These are phyloP conservation scores for Thamnophis sirtalis DNA, from an alignment of 2,113 vertebrate genomes.

Conservation along the genomic window DNA sequence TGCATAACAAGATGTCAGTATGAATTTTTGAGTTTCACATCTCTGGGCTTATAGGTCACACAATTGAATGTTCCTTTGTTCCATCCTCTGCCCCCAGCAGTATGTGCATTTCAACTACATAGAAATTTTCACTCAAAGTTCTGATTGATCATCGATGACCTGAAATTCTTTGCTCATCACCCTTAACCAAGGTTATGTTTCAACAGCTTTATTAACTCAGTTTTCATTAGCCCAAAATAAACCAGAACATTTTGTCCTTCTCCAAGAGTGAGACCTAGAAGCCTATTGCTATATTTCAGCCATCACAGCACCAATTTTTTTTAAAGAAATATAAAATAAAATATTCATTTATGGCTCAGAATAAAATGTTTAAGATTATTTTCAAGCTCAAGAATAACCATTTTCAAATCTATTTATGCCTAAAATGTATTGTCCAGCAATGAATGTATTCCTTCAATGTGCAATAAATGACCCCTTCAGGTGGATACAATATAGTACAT, in stretches of 20 bases:
- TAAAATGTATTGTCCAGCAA: neutral
- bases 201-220: neutral
- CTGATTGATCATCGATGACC: neutral
- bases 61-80: neutral
- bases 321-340: neutral
- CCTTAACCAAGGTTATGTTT: neutral
- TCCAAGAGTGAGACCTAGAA: neutral
- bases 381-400: too few species aligned
- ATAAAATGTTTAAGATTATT: neutral
- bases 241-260: neutral
- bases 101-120: neutral
- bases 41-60: slow-evolving; percentile 11
- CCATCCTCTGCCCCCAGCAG: neutral
- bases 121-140: neutral
- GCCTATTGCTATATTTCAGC: neutral
- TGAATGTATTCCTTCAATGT: neutral
- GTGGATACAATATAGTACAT: neutral
- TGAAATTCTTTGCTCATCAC: neutral
- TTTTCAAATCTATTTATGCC: neutral
- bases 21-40: slow-evolving; percentile 20
- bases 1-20: slow-evolving; percentile 17
- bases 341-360: neutral
- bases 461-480: neutral
- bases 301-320: too few species aligned
- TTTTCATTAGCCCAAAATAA: neutral